Evolutionary conservation across 2,888 invertebrate species (phyloP).

Genomic region (Oligia fasciuncula): DNA sequence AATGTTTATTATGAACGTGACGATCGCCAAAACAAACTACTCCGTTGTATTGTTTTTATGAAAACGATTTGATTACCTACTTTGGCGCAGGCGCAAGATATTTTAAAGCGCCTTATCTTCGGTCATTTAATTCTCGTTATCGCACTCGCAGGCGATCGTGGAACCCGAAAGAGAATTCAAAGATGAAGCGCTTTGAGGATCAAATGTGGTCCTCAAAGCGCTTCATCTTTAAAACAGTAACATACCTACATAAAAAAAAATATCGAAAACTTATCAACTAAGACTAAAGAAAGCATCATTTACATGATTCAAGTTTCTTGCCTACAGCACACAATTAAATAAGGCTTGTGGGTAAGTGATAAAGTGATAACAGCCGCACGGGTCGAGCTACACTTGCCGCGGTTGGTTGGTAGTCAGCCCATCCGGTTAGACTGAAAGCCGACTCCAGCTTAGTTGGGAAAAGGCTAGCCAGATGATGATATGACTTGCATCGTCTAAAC

Average conservation of each 20-base stretch:
- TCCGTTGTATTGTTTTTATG: constrained; percentile 44
- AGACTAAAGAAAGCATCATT: no score
- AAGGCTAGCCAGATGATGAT: not conserved
- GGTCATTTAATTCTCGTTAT: constrained; percentile 53
- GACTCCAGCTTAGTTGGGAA: no score
- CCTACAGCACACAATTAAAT: no score
- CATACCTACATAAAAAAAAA: not conserved
- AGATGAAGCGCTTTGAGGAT: not conserved
- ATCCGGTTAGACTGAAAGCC: no score
- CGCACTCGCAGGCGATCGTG: constrained; percentile 36
- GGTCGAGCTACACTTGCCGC: no score
- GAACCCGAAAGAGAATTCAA: constrained; percentile 23
- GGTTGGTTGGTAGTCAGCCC: no score
- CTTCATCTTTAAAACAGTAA: no score
- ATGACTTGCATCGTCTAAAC: not conserved
- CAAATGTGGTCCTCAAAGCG: not conserved
- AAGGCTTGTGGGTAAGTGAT: no score
- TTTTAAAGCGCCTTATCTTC: constrained; percentile 53
- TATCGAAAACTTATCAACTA: not conserved
- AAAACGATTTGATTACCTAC: constrained; percentile 46
- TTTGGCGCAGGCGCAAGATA: constrained; percentile 45
- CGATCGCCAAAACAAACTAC: constrained; percentile 45
- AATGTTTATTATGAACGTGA: constrained; percentile 40
- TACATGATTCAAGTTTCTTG: no score
- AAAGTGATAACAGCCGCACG: no score